phyloP scores from a whole-genome alignment of 1,140 invertebrate genomes.

The Popillia japonica region DNA sequence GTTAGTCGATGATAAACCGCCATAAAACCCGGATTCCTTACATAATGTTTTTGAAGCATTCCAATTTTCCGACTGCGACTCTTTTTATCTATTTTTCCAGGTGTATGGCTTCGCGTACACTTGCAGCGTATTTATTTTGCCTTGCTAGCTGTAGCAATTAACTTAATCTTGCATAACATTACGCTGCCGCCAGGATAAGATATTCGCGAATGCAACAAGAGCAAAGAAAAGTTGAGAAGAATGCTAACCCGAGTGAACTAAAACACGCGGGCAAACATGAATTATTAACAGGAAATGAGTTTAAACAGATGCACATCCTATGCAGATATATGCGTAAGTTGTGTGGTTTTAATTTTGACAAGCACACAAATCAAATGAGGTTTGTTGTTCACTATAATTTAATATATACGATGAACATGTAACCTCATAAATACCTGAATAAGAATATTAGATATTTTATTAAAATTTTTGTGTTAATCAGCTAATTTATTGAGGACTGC shows the following conservation, averaged over 20 bases:
- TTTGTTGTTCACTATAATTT: not conserved
- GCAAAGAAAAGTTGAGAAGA: not conserved
- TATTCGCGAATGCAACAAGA: conserved; percentile 27
- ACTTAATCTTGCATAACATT: conserved; percentile 22
- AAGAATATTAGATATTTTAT: too few relatives aligned
- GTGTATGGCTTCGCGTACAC: not conserved
- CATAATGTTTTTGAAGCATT: conserved; percentile 20
- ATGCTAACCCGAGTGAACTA: not conserved
- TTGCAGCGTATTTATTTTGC: conserved; percentile 19
- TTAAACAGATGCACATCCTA: conserved; percentile 33
- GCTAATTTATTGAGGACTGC: too few relatives aligned
- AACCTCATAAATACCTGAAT: too few relatives aligned
- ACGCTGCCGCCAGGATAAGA: not conserved
- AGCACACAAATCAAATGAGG: not conserved
- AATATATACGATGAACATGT: not conserved
- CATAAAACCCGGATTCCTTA: not conserved
- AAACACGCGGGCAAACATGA: conserved; percentile 32
- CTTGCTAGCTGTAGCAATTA: conserved; percentile 13
- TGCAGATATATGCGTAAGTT: not conserved
- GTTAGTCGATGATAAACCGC: conserved; percentile 23
- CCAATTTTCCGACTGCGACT: conserved; percentile 12
- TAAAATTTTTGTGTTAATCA: too few relatives aligned
- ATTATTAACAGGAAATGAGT: conserved; percentile 30
- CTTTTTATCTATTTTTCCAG: conserved; percentile 6
- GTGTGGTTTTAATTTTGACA: not conserved